Evolutionary conservation across 1,140 invertebrate genomes (phyloP).

Genomic region (Danaus melanippus): DNA sequence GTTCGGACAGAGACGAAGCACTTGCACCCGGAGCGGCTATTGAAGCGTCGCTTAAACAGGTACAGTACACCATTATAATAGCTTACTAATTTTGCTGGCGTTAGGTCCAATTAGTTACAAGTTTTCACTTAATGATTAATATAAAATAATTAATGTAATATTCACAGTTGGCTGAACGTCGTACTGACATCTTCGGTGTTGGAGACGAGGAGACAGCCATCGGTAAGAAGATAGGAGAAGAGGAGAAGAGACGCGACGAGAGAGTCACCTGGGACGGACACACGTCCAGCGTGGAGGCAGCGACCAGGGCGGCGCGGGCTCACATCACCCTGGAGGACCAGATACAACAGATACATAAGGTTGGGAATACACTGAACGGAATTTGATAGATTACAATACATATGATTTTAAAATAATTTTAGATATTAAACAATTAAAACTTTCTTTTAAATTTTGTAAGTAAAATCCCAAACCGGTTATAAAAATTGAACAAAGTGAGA

Average conservation of each 20-base stretch:
- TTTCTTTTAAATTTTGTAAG: too few relatives aligned
- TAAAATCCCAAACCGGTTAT: too few relatives aligned
- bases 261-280: slow-evolving; percentile 99
- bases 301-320: slow-evolving; percentile 90
- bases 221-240: slow-evolving; percentile 99
- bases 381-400: too few relatives aligned
- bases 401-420: too few relatives aligned
- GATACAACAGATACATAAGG: slow-evolving; percentile 96
- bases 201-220: slow-evolving; percentile 99
- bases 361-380: slow-evolving; percentile 6
- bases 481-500: too few relatives aligned
- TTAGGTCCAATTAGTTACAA: neutral
- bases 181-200: slow-evolving; percentile 99
- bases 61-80: slow-evolving; percentile 9
- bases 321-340: slow-evolving; percentile 98
- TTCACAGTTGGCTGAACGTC: slow-evolving; percentile 91
- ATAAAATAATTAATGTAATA: neutral
- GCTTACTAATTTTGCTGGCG: too few relatives aligned
- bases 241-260: slow-evolving; percentile 89
- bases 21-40: slow-evolving; percentile 81
- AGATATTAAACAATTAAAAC: too few relatives aligned
- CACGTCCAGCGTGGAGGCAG: slow-evolving; percentile 93
- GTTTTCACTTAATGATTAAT: neutral
- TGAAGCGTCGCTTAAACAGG: slow-evolving; percentile 90
- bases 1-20: slow-evolving; percentile 63